Evolutionary conservation across 1,140 invertebrate genomes (phyloP), one percentile per base, ranked within the genome.

Genomic region (Pseudomyrmex concolor): DNA sequence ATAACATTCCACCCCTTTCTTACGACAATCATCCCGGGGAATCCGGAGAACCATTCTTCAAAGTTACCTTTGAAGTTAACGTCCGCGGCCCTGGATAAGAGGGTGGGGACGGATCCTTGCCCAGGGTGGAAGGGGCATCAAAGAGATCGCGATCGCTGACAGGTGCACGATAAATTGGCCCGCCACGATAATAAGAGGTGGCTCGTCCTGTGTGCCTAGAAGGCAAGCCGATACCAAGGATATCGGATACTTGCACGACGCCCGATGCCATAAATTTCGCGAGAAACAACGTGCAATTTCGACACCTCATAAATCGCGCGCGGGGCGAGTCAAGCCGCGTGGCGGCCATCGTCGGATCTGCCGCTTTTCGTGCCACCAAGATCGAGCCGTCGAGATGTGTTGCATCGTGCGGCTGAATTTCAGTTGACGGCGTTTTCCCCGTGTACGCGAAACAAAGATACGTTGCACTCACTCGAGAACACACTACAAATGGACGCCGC

Each of bases 271-370:
- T 89, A 87, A 89, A 88, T 87, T 88, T 86, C 19, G 62, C 22
- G 51, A 59, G 85, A 70, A 90, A 86, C 80, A 91, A 89, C 88
- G 80, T 83, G 88, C 86, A 91, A 91, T 91, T 90, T 91, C 90
- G 89, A 86, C 91, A 91, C 91, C 85, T 90, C 90, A 86, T 91
- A 90, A 90, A 89, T 91, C 84, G 45, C 50, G 25, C 63, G 19
- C 76, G 54, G 34, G 51, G 17, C 34, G 5, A 34, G 34, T 34
- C 34, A 7, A 34, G 34, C 5, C 34, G 34, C 34, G 34, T 3
- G 25, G 25, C 66, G 51, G 63, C 64, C 76, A 55, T 66, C 73
- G 73, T 48, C 64, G 50, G 15, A 25, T 19, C 19, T 19, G 54
- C 19, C 43, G 34, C 50, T 78, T 45, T 68, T 78, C 74, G 63